Conservation (phyloP, 2,113 vertebrate species). For the Dipodomys stephensi region DNA sequence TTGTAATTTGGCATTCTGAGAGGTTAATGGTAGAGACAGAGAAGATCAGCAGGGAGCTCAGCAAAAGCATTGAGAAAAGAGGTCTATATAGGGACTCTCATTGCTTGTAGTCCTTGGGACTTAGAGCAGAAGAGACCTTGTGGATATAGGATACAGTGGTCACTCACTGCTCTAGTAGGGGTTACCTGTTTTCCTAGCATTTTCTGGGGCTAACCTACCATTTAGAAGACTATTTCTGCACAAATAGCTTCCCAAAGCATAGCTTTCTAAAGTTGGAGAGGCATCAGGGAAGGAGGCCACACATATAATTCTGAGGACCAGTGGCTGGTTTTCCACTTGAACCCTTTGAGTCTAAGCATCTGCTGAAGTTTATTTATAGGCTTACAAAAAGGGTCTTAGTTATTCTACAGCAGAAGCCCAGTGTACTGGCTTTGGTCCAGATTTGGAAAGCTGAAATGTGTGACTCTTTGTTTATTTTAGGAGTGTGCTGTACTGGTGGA, state of each 20-base stretch:
- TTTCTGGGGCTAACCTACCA: constrained; percentile 60
- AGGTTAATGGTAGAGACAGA: neutral
- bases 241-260: constrained; percentile 22
- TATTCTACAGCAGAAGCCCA: constrained; percentile 76
- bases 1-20: constrained; percentile 20
- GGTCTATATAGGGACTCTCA: neutral
- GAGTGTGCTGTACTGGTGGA: constrained; percentile 67
- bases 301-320: neutral
- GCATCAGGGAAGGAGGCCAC: constrained; percentile 39
- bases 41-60: neutral
- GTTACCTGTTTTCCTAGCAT: constrained; percentile 33
- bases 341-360: constrained; percentile 72
- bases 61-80: neutral
- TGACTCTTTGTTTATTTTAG: constrained; percentile 79
- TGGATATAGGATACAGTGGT: neutral
- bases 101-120: neutral
- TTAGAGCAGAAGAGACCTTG: neutral
- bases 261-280: constrained; percentile 45
- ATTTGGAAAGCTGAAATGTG: constrained; percentile 74
- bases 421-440: constrained; percentile 76
- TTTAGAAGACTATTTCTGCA: constrained; percentile 39
- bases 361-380: constrained; percentile 79
- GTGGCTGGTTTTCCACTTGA: constrained; percentile 56
- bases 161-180: constrained; percentile 8
- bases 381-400: constrained; percentile 79